phyloP scores from a whole-genome alignment of 1,140 invertebrate genomes.

The Hycleus phaleratus region DNA sequence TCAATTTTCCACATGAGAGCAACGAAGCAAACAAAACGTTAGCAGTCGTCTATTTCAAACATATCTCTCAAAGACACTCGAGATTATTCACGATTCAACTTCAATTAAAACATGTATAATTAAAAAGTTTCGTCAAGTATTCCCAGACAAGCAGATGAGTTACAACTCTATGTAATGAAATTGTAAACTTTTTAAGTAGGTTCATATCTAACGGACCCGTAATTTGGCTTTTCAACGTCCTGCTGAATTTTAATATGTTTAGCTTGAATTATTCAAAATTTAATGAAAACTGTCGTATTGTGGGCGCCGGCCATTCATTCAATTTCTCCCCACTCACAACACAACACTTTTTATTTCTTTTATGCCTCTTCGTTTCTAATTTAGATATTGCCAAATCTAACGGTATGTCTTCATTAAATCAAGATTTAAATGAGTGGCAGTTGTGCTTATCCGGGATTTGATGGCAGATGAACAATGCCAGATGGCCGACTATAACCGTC shows the following conservation, averaged over 20 bases:
- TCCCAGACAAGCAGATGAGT: conserved; percentile 11
- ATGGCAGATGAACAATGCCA: too few relatives aligned
- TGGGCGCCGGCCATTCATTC: not conserved
- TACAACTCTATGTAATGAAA: conserved; percentile 13
- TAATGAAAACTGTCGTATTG: conserved; percentile 1
- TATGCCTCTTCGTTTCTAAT: too few relatives aligned
- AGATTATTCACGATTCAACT: conserved; percentile 14
- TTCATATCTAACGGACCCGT: conserved; percentile 11
- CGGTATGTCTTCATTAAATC: too few relatives aligned
- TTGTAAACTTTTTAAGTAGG: conserved; percentile 14
- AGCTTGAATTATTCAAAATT: conserved; percentile 6
- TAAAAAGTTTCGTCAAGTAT: conserved; percentile 13
- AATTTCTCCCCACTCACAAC: too few relatives aligned
- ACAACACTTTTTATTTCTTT: too few relatives aligned
- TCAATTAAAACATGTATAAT: conserved; percentile 16
- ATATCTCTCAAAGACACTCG: conserved; percentile 7
- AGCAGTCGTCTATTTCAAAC: conserved; percentile 6
- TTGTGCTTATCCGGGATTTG: too few relatives aligned
- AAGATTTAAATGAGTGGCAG: too few relatives aligned
- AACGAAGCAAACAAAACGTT: not conserved
- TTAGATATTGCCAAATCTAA: too few relatives aligned
- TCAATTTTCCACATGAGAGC: too few relatives aligned
- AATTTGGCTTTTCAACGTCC: conserved; percentile 12
- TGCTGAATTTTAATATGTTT: conserved; percentile 9
- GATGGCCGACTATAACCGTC: too few relatives aligned